These are phyloP conservation scores for Leptinotarsa peninsularis DNA, from an alignment of 2,888 invertebrate genomes.

Conservation along the genomic window DNA sequence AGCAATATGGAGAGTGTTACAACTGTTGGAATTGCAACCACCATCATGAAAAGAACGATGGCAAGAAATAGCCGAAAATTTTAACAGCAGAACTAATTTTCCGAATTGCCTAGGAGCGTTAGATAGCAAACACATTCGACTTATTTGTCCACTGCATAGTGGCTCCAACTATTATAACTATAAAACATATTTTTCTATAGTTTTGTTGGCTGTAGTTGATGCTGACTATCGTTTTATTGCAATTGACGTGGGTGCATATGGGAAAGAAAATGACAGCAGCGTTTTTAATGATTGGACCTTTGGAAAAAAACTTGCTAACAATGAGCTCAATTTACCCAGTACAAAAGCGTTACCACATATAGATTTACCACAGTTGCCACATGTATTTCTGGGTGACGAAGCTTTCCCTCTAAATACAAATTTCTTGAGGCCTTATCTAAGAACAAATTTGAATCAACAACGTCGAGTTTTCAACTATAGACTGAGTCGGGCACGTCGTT, in stretches of 20 bases:
- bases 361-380: no score
- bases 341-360: constrained; percentile 28
- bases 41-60: constrained; percentile 39
- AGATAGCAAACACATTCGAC: constrained; percentile 23
- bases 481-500: constrained; percentile 30
- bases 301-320: constrained; percentile 26
- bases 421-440: no score
- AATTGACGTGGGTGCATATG: constrained; percentile 26
- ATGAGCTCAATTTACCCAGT: constrained; percentile 37
- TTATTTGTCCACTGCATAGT: constrained; percentile 10
- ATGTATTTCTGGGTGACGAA: no score
- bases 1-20: constrained; percentile 20
- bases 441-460: no score
- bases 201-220: constrained; percentile 46
- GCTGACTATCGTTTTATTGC: constrained; percentile 44
- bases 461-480: constrained; percentile 46
- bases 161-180: constrained; percentile 32
- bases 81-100: constrained; percentile 33
- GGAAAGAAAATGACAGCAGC: no score
- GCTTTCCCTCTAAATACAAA: no score
- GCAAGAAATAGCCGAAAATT: constrained; percentile 43
- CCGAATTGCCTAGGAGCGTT: constrained; percentile 35
- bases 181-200: constrained; percentile 43
- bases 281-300: no score
- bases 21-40: constrained; percentile 42